Percentiles rank a stretch among this genome's conserved stretches.
Conservation (phyloP, 2,888 invertebrate genomes). For the Sinhomidia bicolor region DNA sequence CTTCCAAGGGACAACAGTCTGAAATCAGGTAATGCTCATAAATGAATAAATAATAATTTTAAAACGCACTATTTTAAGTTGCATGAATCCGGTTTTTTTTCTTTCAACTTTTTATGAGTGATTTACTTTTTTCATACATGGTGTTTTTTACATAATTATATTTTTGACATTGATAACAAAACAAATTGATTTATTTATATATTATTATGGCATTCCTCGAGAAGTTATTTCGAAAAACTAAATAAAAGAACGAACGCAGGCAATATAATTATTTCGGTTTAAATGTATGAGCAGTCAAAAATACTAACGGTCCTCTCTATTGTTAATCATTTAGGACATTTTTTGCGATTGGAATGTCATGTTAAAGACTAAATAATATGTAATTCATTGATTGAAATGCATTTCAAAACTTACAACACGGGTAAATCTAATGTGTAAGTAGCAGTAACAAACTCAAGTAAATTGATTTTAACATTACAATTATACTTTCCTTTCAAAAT, state of each 20-base stretch:
- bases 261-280: background rate
- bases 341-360: slow-evolving; percentile 18
- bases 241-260: background rate
- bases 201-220: background rate
- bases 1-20: background rate
- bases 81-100: background rate
- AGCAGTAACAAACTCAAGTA: background rate
- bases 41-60: no score
- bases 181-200: background rate
- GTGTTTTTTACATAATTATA: background rate
- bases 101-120: background rate
- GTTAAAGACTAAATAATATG: background rate
- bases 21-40: background rate
- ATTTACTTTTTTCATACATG: no score
- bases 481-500: no score
- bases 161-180: background rate
- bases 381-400: background rate
- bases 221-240: background rate
- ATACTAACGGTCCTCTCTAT: background rate
- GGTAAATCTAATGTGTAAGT: background rate
- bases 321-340: background rate
- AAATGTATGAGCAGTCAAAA: background rate
- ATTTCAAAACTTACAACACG: background rate
- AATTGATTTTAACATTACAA: background rate
- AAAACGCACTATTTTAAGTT: background rate